Evolutionary conservation across 2,113 vertebrate genomes (phyloP).

Genomic region (Callionymus lyra): DNA sequence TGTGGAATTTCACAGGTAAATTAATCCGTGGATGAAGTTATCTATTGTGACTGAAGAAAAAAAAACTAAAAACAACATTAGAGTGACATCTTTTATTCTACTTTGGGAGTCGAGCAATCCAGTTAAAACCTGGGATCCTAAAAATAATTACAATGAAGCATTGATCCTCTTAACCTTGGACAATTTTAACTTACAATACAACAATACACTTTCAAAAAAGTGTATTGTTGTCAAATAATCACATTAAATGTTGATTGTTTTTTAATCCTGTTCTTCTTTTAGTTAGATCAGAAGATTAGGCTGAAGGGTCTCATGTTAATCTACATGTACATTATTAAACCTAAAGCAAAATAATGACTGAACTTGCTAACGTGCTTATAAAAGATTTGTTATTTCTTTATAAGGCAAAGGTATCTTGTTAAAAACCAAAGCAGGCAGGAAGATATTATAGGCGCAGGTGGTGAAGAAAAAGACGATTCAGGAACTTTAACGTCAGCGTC

Average conservation of each 20-base stretch:
- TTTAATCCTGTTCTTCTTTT: too few species aligned
- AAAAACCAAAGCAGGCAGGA: constrained; percentile 6
- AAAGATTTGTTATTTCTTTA: constrained; percentile 1
- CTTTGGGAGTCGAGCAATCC: too few species aligned
- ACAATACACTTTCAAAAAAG: background rate
- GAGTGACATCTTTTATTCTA: too few species aligned
- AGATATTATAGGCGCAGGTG: constrained; percentile 15
- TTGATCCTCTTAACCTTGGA: too few species aligned
- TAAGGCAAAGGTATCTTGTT: background rate
- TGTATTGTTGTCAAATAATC: background rate
- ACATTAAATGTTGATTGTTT: too few species aligned
- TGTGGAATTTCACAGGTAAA: too few species aligned
- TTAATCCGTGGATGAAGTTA: too few species aligned
- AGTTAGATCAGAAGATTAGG: background rate
- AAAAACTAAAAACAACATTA: too few species aligned
- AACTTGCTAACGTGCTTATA: background rate
- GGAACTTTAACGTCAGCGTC: constrained; percentile 49
- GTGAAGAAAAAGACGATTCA: constrained; percentile 29
- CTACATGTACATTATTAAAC: background rate
- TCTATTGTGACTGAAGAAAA: too few species aligned
- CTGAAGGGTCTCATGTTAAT: background rate
- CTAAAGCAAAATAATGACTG: background rate
- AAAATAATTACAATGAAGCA: too few species aligned
- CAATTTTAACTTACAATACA: background rate
- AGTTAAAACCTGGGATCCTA: too few species aligned